Conservation (phyloP, 2,888 invertebrate species). For the Oscheius sp. region DNA sequence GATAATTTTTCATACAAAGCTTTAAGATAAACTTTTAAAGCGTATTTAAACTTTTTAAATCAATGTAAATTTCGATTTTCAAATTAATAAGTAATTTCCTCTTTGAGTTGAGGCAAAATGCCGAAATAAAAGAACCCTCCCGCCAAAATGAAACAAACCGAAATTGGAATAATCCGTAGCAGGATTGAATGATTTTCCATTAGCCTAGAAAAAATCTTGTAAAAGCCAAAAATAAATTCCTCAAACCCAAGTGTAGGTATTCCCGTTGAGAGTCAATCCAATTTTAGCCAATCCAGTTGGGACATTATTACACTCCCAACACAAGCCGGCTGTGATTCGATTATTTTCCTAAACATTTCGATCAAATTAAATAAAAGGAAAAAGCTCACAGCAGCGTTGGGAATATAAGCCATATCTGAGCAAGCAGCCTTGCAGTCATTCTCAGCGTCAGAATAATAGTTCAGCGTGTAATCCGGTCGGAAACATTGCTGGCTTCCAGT, state of each 20-base stretch:
- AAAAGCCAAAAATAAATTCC: too few relatives aligned
- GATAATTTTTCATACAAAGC: too few relatives aligned
- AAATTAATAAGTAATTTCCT: too few relatives aligned
- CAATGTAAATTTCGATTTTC: too few relatives aligned
- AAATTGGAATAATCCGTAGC: constrained; percentile 14
- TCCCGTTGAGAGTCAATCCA: constrained; percentile 1
- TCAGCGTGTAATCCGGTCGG: constrained; percentile 8
- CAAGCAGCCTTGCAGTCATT: neutral
- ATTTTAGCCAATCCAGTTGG: constrained; percentile 12
- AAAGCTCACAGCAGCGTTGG: neutral
- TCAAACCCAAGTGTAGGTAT: constrained; percentile 1
- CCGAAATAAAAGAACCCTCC: too few relatives aligned
- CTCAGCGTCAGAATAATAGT: neutral
- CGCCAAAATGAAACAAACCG: neutral
- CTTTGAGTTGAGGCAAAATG: too few relatives aligned
- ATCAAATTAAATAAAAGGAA: neutral
- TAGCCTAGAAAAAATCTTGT: too few relatives aligned
- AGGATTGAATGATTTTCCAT: constrained; percentile 13
- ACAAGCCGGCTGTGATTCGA: constrained; percentile 4
- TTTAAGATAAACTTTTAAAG: too few relatives aligned
- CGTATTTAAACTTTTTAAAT: too few relatives aligned
- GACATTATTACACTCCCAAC: constrained; percentile 15
- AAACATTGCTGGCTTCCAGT: constrained; percentile 4
- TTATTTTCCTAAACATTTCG: constrained; percentile 8
- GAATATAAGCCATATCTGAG: constrained; percentile 7